Conservation (phyloP, 2,888 invertebrate genomes). For the Orthonychiurus folsomi region DNA sequence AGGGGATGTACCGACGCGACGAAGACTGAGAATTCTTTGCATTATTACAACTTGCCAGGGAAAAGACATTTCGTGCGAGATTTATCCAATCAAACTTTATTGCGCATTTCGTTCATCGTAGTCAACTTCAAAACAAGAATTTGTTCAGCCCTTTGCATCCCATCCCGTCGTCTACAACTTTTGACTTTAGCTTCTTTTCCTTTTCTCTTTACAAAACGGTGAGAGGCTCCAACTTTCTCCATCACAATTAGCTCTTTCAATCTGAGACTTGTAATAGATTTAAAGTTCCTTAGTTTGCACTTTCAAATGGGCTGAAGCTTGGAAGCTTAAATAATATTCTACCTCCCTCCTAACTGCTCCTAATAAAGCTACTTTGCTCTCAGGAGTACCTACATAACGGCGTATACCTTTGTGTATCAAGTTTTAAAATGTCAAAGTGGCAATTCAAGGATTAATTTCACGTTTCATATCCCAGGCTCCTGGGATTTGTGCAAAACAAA, state of each 20-base stretch:
- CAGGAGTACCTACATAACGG: too few relatives aligned
- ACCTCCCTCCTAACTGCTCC: too few relatives aligned
- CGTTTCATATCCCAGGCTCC: too few relatives aligned
- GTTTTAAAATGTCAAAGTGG: too few relatives aligned
- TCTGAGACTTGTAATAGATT: background rate
- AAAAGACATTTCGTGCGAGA: background rate
- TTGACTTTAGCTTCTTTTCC: background rate
- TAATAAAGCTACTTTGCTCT: too few relatives aligned
- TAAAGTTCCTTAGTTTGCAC: background rate
- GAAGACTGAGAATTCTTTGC: too few relatives aligned
- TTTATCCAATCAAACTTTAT: background rate
- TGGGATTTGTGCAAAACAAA: too few relatives aligned
- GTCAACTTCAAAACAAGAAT: background rate
- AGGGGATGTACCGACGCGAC: background rate
- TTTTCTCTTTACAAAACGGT: too few relatives aligned
- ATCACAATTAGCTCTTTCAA: background rate
- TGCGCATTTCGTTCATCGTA: background rate
- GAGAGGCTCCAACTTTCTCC: background rate
- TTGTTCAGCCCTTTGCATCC: background rate
- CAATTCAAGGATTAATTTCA: too few relatives aligned
- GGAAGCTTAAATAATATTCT: too few relatives aligned
- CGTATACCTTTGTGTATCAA: too few relatives aligned
- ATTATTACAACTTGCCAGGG: too few relatives aligned
- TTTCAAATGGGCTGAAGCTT: background rate
- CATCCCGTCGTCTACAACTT: background rate